A percentile compares a stretch with the other conserved stretches of the same genome.
Evolutionary conservation across 1,140 invertebrate genomes (phyloP).

Genomic region (Meteorus sp.): DNA sequence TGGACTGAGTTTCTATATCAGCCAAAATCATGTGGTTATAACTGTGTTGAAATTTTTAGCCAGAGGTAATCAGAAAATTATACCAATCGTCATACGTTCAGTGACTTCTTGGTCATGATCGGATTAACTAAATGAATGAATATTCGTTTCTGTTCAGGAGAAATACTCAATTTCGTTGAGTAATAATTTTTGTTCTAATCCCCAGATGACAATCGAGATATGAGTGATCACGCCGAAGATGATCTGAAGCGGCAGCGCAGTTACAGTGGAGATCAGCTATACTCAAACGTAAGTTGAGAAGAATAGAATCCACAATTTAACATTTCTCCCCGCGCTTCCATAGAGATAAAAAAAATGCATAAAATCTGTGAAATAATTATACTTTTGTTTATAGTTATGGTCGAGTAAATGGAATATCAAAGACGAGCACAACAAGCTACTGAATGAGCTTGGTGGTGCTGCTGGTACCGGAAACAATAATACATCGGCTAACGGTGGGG

Average conservation of each 20-base stretch:
- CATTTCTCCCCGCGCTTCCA: background rate
- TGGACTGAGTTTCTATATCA: too few species aligned
- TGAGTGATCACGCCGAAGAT: slow-evolving; percentile 81
- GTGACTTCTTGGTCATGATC: too few species aligned
- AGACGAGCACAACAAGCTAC: slow-evolving; percentile 78
- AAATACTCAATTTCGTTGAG: background rate
- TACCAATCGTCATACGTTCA: too few species aligned
- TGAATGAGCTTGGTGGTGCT: slow-evolving; percentile 75
- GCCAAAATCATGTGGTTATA: too few species aligned
- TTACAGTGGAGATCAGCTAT: slow-evolving; percentile 88
- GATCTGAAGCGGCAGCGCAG: slow-evolving; percentile 84
- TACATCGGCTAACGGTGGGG: slow-evolving; percentile 54
- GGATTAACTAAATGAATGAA: too few species aligned
- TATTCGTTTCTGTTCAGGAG: too few species aligned
- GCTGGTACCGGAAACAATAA: slow-evolving; percentile 49
- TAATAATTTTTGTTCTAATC: slow-evolving; percentile 27
- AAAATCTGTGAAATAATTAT: too few species aligned
- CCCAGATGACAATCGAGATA: slow-evolving; percentile 82
- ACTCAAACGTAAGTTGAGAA: slow-evolving; percentile 77
- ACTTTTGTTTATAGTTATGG: slow-evolving; percentile 68
- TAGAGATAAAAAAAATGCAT: background rate
- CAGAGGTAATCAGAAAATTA: too few species aligned
- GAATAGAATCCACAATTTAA: background rate
- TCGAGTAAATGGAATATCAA: slow-evolving; percentile 86
- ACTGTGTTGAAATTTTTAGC: too few species aligned